Base-by-base conservation (phyloP, 1,140 invertebrate genomes). In the Penaeus japonicus region DNA sequence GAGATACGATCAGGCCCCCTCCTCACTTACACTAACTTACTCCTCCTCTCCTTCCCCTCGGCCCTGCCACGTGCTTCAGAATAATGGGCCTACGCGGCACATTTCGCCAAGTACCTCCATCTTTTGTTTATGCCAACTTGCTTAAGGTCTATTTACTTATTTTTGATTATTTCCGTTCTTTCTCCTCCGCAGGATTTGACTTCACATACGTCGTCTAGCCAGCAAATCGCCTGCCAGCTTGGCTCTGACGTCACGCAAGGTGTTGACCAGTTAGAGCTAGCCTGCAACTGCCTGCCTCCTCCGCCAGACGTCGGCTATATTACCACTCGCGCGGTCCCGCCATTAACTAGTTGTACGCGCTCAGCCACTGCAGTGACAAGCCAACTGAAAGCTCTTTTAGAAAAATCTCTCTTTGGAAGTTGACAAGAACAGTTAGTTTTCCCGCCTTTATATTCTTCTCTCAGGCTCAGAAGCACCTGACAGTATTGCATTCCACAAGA, bases 101-200 rank as follows among this genome's bases (percentile, higher is more conserved):
- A 47, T 78, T 78, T 22, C 18, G n/a, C 79, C 53, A 35, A n/a
- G 17, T 81, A 20, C 24, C 1, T 53, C 39, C 22, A 10, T 47
- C 54, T 24, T 22, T 81, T 30, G 24, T 55, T 78, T 78, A 78
- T 20, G 75, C 22, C 27, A 32, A 27, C 24, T 35, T 30, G 22
- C 22, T 20, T 7, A 22, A 35, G 7, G 35, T 35, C 1, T 35
- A 39, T 39, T 47, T n/a, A 32, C 73, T 20, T 24, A 4, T 32
- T n/a, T 47, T 27, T 32, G 0, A 7, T 78, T 47, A 22, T 35
- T 78, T 20, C 22, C 35, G 1, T 78, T 35, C 35, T 78, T 35
- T 24, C 59, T 79, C 77, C 47, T 86, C 80, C 65, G 22, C 85
- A 86, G 85, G 85, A 86, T 20, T 86, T 59, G 85, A 86, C 75